A percentile compares a stretch with the other conserved stretches of the same genome.
Evolutionary conservation across 2,113 vertebrate genomes (phyloP).

Genomic region (Nycticebus coucang): DNA sequence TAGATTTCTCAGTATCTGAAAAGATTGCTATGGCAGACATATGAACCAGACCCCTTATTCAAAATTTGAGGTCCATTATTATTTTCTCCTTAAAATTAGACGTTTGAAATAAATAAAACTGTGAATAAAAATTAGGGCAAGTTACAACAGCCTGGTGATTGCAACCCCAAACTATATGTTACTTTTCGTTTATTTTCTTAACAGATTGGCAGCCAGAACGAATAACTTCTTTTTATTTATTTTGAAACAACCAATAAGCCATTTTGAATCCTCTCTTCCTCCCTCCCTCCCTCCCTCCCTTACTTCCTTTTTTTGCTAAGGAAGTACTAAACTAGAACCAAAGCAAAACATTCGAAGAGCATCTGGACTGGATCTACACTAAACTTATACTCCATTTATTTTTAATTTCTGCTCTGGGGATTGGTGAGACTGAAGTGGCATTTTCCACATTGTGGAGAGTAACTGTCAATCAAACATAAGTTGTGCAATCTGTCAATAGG

Average conservation of each 20-base stretch:
- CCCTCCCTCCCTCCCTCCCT: background rate
- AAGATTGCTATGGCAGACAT: background rate
- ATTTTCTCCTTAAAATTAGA: background rate
- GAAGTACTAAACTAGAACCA: background rate
- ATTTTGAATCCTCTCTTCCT: background rate
- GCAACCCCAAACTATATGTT: background rate
- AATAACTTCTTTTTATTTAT: constrained; percentile 1
- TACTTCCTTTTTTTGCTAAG: background rate
- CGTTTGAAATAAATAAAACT: constrained; percentile 30
- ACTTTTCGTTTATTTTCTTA: background rate
- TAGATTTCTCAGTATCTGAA: background rate
- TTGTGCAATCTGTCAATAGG: background rate
- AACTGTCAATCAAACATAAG: background rate
- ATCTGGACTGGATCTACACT: background rate
- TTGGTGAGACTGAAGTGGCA: background rate
- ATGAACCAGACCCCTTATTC: background rate
- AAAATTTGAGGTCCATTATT: background rate
- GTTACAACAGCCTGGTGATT: background rate
- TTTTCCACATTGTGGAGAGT: background rate
- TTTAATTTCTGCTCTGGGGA: background rate
- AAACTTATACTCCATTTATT: background rate
- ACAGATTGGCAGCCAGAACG: background rate
- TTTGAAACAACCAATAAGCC: background rate
- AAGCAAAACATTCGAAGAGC: background rate
- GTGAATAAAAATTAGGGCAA: background rate